These are phyloP conservation scores for Branchellion lobata DNA, from an alignment of 2,888 invertebrate genomes.

Conservation along the genomic window DNA sequence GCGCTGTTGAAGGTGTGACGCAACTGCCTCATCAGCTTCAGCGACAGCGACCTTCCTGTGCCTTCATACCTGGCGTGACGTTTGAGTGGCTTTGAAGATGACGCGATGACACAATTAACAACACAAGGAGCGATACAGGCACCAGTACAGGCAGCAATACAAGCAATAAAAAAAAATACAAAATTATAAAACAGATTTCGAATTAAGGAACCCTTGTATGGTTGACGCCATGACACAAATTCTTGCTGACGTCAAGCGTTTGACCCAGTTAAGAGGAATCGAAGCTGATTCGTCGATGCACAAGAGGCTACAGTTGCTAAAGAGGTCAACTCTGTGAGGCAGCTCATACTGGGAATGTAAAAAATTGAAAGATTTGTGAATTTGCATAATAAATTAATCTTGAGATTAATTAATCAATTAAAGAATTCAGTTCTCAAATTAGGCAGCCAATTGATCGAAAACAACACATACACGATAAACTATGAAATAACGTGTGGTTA, in stretches of 20 bases:
- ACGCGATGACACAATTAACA: slow-evolving; percentile 89
- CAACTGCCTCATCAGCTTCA: slow-evolving; percentile 89
- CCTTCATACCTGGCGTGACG: slow-evolving; percentile 83
- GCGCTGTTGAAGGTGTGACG: slow-evolving; percentile 57
- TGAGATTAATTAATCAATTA: too few species aligned
- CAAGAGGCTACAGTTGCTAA: slow-evolving; percentile 71
- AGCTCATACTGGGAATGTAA: neutral
- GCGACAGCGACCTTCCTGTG: slow-evolving; percentile 89
- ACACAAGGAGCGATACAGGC: too few species aligned
- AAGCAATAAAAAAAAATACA: too few species aligned
- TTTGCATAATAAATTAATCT: too few species aligned
- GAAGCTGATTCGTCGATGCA: slow-evolving; percentile 98
- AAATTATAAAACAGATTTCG: too few species aligned
- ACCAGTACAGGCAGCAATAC: too few species aligned
- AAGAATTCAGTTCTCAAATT: too few species aligned
- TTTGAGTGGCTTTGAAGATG: slow-evolving; percentile 95
- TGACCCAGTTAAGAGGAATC: slow-evolving; percentile 88
- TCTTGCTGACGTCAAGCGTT: slow-evolving; percentile 83
- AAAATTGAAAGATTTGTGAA: neutral
- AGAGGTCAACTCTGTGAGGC: slow-evolving; percentile 4
- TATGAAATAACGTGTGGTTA: too few species aligned
- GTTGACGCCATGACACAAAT: slow-evolving; percentile 93
- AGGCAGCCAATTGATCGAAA: too few species aligned
- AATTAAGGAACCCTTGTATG: slow-evolving; percentile 81
- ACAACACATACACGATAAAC: too few species aligned